Conservation (phyloP, 2,888 invertebrate species). For the Helleia helle region DNA sequence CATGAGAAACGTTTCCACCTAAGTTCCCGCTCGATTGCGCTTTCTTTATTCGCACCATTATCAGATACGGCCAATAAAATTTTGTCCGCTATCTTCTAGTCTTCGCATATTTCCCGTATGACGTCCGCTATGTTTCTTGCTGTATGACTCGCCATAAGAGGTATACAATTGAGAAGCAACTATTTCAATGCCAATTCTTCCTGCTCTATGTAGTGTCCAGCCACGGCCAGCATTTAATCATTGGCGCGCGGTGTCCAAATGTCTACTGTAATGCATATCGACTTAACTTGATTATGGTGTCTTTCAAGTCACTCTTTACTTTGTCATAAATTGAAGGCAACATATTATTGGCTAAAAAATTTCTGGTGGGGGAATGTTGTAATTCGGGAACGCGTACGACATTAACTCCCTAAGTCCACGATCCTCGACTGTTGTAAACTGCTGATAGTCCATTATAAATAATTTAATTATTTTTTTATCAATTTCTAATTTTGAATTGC, state of each 20-base stretch:
- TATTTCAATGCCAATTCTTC: conserved; percentile 15
- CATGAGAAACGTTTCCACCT: conserved; percentile 22
- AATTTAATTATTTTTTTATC: conserved; percentile 9
- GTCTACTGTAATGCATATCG: neutral
- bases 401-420: conserved; percentile 7
- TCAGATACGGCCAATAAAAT: conserved; percentile 18
- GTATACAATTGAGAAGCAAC: conserved; percentile 14
- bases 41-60: conserved; percentile 22
- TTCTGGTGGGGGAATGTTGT: conserved; percentile 7
- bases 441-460: conserved; percentile 6
- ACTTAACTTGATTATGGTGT: no score
- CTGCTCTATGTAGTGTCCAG: conserved; percentile 12
- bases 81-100: conserved; percentile 15
- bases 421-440: conserved; percentile 6
- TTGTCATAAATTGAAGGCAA: conserved; percentile 8
- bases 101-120: conserved; percentile 7
- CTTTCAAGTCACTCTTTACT: neutral
- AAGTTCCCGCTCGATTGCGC: conserved; percentile 13
- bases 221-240: conserved; percentile 8
- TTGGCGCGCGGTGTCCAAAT: neutral
- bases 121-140: conserved; percentile 7
- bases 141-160: conserved; percentile 13
- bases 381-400: conserved; percentile 4
- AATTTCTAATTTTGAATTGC: conserved; percentile 4
- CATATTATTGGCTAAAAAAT: conserved; percentile 8